These are phyloP conservation scores for Petroica traversi DNA, from an alignment of 2,113 vertebrate genomes.

Conservation along the genomic window DNA sequence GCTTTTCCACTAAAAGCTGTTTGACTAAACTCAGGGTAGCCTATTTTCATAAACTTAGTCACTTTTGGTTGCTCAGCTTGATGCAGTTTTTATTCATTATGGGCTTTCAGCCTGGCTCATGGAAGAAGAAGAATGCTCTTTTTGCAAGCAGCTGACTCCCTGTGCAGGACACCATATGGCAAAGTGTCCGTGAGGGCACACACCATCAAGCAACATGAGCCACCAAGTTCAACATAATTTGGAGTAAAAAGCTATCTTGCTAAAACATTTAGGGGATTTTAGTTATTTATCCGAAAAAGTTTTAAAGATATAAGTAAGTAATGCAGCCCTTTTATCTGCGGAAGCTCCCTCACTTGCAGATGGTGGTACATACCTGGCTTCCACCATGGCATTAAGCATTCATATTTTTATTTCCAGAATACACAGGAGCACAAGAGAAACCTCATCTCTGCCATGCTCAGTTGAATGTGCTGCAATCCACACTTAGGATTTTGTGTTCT, in stretches of 20 bases:
- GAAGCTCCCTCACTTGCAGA: neutral
- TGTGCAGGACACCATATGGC: neutral
- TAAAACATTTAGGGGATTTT: neutral
- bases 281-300: neutral
- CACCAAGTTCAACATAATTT: neutral
- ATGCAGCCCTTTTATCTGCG: neutral
- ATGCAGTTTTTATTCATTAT: neutral
- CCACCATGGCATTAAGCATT: accelerated
- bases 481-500: neutral
- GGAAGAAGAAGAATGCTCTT: neutral
- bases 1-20: neutral
- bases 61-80: neutral
- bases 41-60: neutral
- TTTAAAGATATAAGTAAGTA: neutral
- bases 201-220: neutral
- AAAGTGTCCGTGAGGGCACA: neutral
- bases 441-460: neutral
- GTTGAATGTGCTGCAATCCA: accelerated
- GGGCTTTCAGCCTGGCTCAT: neutral
- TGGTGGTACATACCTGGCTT: neutral
- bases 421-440: neutral
- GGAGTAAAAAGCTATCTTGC: neutral
- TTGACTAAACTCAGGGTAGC: neutral
- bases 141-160: no score
- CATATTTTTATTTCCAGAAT: neutral